Percentiles rank a stretch among this genome's conserved stretches.
Evolutionary conservation across 2,113 vertebrate species (phyloP).

Genomic region (Phyllostomus discolor): DNA sequence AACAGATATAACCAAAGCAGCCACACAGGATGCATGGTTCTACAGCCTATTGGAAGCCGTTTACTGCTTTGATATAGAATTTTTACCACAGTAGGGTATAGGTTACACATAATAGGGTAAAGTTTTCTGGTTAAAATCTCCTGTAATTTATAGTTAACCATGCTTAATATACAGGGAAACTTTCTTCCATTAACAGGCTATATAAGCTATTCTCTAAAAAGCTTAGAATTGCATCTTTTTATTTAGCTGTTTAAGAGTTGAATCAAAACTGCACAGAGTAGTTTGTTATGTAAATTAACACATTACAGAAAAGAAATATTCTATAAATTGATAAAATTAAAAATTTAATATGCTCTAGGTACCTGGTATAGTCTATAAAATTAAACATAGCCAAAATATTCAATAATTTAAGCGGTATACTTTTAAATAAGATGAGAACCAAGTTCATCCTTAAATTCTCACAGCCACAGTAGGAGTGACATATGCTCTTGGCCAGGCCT

Average conservation of each 20-base stretch:
- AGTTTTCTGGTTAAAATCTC: neutral
- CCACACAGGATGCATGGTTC: neutral
- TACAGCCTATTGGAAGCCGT: neutral
- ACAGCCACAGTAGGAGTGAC: conserved; percentile 4
- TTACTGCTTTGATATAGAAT: neutral
- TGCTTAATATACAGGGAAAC: neutral
- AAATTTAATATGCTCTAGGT: neutral
- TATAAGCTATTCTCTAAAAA: neutral
- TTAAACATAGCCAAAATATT: neutral
- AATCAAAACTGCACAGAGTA: neutral
- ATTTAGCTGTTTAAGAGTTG: neutral
- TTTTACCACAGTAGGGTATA: neutral
- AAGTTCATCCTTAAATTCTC: neutral
- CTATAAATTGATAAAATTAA: neutral
- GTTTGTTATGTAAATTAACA: neutral
- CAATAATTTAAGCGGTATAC: neutral
- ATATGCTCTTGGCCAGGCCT: neutral
- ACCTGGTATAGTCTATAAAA: neutral
- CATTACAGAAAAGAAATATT: neutral
- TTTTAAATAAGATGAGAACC: neutral
- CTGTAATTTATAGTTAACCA: neutral
- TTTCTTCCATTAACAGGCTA: neutral
- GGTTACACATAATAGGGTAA: neutral
- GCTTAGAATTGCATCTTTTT: neutral
- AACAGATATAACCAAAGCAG: neutral